Percentiles rank a stretch among this genome's conserved stretches.
Conservation (phyloP, 2,888 invertebrate species). For the Augochlorella aurata region DNA sequence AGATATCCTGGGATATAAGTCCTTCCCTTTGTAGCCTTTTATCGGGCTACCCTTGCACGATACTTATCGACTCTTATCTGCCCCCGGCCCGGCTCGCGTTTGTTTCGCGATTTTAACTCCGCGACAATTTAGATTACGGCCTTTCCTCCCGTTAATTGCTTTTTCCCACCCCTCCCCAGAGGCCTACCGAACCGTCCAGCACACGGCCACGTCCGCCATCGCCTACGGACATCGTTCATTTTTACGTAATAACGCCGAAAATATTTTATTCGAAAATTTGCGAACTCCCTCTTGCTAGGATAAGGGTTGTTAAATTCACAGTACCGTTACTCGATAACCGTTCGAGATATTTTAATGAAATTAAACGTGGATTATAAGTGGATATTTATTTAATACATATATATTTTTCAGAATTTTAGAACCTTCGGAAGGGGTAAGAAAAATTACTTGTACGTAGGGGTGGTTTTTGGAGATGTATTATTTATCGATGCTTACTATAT, state of each 20-base stretch:
- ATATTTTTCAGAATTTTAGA: background rate
- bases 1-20: constrained; percentile 59
- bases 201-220: background rate
- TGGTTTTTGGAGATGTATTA: background rate
- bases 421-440: background rate
- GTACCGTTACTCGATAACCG: background rate
- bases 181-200: background rate
- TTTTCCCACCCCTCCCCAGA: background rate
- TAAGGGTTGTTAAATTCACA: background rate
- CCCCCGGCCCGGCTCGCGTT: background rate
- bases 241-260: background rate
- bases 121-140: constrained; percentile 30
- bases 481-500: background rate
- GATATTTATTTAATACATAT: background rate
- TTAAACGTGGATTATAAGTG: background rate
- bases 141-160: constrained; percentile 21
- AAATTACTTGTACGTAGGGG: background rate
- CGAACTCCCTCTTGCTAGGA: background rate
- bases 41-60: constrained; percentile 40
- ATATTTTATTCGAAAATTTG: background rate
- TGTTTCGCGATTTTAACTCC: constrained; percentile 38
- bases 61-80: constrained; percentile 28
- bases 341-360: background rate
- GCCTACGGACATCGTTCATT: background rate
- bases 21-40: constrained; percentile 46